phyloP scores from a whole-genome alignment of 1,140 invertebrate genomes.

The Magallana angulata region DNA sequence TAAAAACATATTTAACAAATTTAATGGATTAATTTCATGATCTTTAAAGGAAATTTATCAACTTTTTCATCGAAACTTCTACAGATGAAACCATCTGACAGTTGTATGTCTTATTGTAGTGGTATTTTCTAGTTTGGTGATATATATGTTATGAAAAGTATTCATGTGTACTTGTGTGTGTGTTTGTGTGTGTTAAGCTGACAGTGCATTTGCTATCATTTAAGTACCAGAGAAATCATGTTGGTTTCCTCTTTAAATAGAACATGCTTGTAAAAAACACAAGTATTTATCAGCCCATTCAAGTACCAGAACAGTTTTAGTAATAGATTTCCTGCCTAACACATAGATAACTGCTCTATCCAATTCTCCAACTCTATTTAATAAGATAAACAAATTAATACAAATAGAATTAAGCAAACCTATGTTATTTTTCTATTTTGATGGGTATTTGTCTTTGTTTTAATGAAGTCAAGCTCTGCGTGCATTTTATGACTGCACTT shows the following conservation, averaged over 20 bases:
- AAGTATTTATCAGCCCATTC: slow-evolving; percentile 19
- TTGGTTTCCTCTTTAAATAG: slow-evolving; percentile 2
- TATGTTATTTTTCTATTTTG: slow-evolving; percentile 26
- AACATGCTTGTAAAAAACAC: slow-evolving; percentile 6
- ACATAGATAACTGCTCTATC: slow-evolving; percentile 13
- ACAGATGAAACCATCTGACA: too few species aligned
- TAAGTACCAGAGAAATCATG: neutral
- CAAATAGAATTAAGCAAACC: slow-evolving; percentile 15
- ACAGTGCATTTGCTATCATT: neutral
- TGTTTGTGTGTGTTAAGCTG: too few species aligned
- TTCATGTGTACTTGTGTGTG: too few species aligned
- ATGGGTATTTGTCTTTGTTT: slow-evolving; percentile 18
- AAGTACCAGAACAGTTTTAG: slow-evolving; percentile 19
- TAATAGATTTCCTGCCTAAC: slow-evolving; percentile 18
- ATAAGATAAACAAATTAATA: slow-evolving; percentile 30
- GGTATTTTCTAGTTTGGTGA: too few species aligned
- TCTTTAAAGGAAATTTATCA: too few species aligned
- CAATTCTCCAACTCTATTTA: slow-evolving; percentile 35
- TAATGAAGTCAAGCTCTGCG: slow-evolving; percentile 12
- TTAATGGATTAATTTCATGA: too few species aligned
- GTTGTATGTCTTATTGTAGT: too few species aligned
- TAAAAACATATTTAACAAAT: too few species aligned
- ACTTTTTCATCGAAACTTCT: too few species aligned
- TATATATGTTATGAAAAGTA: too few species aligned
- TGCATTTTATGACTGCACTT: slow-evolving; percentile 25